phyloP scores from a whole-genome alignment of 2,888 invertebrate species.

The Agrochola lychnidis region DNA sequence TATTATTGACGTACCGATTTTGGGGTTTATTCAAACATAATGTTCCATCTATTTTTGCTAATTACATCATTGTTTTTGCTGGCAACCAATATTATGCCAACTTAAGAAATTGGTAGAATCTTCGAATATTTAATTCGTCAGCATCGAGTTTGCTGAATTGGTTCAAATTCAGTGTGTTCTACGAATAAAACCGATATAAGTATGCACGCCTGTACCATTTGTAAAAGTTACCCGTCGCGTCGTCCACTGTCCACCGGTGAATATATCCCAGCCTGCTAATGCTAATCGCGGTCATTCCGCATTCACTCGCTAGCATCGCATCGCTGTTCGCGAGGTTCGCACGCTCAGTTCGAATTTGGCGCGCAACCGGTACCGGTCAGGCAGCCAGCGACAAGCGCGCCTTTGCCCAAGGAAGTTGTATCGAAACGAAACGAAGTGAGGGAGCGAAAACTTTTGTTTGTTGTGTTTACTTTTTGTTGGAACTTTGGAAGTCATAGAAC shows the following conservation, averaged over 20 bases:
- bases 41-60: not conserved
- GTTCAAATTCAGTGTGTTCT: conserved; percentile 54
- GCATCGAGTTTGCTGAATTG: conserved; percentile 58
- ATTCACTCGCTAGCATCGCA: conserved; percentile 62
- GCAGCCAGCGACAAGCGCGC: conserved; percentile 77
- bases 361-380: conserved; percentile 74
- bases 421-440: conserved; percentile 63
- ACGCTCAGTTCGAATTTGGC: conserved; percentile 87
- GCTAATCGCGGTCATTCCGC: conserved; percentile 69
- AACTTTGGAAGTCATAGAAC: conserved; percentile 71
- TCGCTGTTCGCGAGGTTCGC: conserved; percentile 48
- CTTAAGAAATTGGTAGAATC: conserved; percentile 3
- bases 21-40: not conserved
- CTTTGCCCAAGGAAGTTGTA: conserved; percentile 74
- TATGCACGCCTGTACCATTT: conserved; percentile 64
- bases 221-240: conserved; percentile 63
- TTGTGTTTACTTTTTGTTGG: conserved; percentile 77
- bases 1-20: too few relatives aligned
- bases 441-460: conserved; percentile 72
- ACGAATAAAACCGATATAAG: conserved; percentile 66
- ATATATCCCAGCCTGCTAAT: conserved; percentile 62
- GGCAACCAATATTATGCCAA: not conserved
- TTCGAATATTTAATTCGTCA: conserved; percentile 30
- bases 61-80: not conserved
- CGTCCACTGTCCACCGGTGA: conserved; percentile 56